These are phyloP conservation scores for Champsocephalus gunnari DNA, from an alignment of 2,797 vertebrate species.

Conservation along the genomic window DNA sequence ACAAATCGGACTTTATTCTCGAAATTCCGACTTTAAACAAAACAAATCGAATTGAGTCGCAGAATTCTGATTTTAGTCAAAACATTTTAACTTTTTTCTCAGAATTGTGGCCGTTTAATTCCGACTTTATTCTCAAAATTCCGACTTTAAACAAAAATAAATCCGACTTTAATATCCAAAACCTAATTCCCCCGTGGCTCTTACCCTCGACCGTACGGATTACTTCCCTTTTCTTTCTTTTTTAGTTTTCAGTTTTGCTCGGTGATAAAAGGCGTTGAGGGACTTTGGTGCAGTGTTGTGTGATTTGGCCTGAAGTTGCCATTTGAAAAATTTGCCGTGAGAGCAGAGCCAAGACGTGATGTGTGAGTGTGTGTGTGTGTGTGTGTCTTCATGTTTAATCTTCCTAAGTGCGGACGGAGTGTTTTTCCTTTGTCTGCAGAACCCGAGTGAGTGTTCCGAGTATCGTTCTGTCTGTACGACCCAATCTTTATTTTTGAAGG, in stretches of 20 bases:
- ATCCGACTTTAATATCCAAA: too few relatives aligned
- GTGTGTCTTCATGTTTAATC: slow-evolving; percentile 10
- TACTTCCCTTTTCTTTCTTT: background rate
- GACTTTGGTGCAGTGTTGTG: slow-evolving; percentile 68
- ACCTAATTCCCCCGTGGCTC: too few relatives aligned
- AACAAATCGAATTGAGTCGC: too few relatives aligned
- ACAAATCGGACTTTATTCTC: too few relatives aligned
- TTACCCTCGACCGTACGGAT: too few relatives aligned
- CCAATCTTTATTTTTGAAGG: slow-evolving; percentile 2
- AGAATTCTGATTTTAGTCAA: too few relatives aligned
- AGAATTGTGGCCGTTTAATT: too few relatives aligned
- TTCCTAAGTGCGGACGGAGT: slow-evolving; percentile 1
- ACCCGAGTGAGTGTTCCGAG: slow-evolving; percentile 46
- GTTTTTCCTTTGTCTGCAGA: slow-evolving; percentile 20
- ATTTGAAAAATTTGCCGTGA: slow-evolving; percentile 76
- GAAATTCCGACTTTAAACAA: too few relatives aligned
- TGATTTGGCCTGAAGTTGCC: slow-evolving; percentile 64
- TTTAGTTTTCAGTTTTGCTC: slow-evolving; percentile 59
- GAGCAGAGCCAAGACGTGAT: slow-evolving; percentile 50
- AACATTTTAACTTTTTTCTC: too few relatives aligned
- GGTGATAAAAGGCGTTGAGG: slow-evolving; percentile 58
- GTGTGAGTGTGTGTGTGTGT: too few relatives aligned
- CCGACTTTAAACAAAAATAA: too few relatives aligned
- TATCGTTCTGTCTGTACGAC: slow-evolving; percentile 51
- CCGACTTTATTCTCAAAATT: too few relatives aligned